These are phyloP conservation scores for Acinonyx jubatus DNA, from an alignment of 2,113 vertebrate species.

Conservation along the genomic window DNA sequence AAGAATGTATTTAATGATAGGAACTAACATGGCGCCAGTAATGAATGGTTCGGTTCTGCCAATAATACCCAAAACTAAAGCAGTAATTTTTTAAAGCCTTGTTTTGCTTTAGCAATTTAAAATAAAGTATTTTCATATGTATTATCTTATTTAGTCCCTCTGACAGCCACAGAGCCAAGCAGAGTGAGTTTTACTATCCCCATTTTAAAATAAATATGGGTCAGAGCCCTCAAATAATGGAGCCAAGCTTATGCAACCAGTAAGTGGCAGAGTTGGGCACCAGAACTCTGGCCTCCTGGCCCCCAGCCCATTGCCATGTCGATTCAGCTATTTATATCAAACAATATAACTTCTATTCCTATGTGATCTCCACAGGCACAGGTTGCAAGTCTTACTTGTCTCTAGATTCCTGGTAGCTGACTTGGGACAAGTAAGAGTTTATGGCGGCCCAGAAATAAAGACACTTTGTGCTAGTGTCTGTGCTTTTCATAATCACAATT, in stretches of 20 bases:
- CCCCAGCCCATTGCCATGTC: background rate
- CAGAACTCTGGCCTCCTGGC: background rate
- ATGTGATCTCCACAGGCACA: background rate
- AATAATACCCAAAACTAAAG: conserved; percentile 57
- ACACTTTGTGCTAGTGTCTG: background rate
- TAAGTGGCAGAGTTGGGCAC: background rate
- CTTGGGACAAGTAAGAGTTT: background rate
- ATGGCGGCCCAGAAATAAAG: conserved; percentile 29
- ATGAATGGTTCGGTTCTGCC: conserved; percentile 65
- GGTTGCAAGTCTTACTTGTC: conserved; percentile 19
- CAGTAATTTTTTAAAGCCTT: conserved; percentile 61
- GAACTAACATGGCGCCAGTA: conserved; percentile 50
- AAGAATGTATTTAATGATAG: conserved; percentile 70
- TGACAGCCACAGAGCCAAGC: background rate
- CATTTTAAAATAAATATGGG: conserved; percentile 58
- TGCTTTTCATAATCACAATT: conserved; percentile 1
- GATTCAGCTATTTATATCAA: conserved; percentile 24
- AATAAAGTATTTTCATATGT: conserved; percentile 34
- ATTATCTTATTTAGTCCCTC: conserved; percentile 50
- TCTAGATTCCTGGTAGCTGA: conserved; percentile 1
- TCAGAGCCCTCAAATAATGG: conserved; percentile 3
- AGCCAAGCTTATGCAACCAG: conserved; percentile 12
- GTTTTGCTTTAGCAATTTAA: conserved; percentile 61
- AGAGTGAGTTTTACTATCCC: background rate
- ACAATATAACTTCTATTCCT: conserved; percentile 37